These are phyloP conservation scores for Drosophila hamatofila DNA, from an alignment of 2,888 invertebrate species.

Conservation along the genomic window DNA sequence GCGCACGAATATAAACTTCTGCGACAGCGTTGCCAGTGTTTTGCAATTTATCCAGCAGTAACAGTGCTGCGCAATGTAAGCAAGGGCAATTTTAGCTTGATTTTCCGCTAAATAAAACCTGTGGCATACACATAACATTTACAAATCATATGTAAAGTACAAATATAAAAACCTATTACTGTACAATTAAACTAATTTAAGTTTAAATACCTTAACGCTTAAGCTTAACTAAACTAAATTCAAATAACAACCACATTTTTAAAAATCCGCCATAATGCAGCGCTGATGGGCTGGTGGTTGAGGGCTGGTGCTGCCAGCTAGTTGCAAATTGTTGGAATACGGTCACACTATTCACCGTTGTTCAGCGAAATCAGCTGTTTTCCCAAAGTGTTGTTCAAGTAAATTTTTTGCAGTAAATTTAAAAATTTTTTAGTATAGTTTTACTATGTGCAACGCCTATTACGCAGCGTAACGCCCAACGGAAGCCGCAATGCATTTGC, in stretches of 20 bases:
- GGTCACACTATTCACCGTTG: constrained; percentile 44
- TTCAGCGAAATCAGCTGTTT: constrained; percentile 32
- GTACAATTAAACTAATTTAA: not conserved
- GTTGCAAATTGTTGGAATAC: not conserved
- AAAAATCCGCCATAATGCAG: not conserved
- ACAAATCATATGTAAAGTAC: too few relatives aligned
- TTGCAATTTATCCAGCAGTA: not conserved
- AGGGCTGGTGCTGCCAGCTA: constrained; percentile 23
- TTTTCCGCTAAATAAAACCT: not conserved
- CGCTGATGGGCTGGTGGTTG: not conserved
- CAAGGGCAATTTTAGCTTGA: not conserved
- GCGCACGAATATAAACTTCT: constrained; percentile 50
- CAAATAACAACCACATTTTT: not conserved
- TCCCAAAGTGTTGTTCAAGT: constrained; percentile 10
- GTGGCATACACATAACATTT: not conserved
- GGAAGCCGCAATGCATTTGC: constrained; percentile 68
- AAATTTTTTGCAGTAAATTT: constrained; percentile 39
- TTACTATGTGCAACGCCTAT: constrained; percentile 42
- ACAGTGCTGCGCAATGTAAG: constrained; percentile 12
- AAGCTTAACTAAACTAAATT: not conserved
- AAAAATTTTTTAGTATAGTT: constrained; percentile 24
- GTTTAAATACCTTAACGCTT: too few relatives aligned
- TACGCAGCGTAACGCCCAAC: constrained; percentile 42
- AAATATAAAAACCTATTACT: too few relatives aligned
- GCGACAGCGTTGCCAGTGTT: constrained; percentile 35